Evolutionary conservation across 1,140 invertebrate genomes (phyloP), one percentile per base, ranked within the genome.

Genomic region (Cyrtorhinus lividipennis): DNA sequence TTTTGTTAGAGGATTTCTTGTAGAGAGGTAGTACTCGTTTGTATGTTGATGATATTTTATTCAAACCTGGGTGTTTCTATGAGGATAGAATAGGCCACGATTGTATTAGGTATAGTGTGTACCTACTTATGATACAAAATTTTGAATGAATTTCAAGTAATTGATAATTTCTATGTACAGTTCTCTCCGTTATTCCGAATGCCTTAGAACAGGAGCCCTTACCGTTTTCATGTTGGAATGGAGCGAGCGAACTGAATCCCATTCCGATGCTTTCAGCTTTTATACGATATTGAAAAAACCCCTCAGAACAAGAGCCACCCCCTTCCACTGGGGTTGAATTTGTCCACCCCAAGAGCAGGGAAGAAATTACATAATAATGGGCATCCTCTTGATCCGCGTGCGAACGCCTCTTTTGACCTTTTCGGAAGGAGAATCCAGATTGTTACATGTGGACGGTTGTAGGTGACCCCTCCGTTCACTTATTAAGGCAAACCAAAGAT

Each of bases 331-430:
- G 20, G 48, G n/a, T n/a, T n/a, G 20, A 53, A 53, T 53, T 53
- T 22, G 48, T 53, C 48, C 48, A 53, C 20, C 20, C 48, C 5
- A 38, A 38, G 5, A 38, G n/a, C n/a, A n/a, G n/a, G n/a, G n/a
- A n/a, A n/a, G 15, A 38, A 53, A 10, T 53, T 53, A 53, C 48
- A 53, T 53, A 53, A 53, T 53, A 53, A 15, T 53, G 48, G 48
- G 20, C 48, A 53, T 53, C 48, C 20, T 53, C 48, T 38, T 20
- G 48, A 15, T 53, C 10, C 10, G 3, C 18, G 5, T 12, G 48
- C 5, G 5, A 20, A 53, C 8, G 5, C 3, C 10, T 5, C 10
- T 15, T 53, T 53, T 22, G 48, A 53, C 48, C 48, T 53, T 53
- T 38, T 10, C 8, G 48, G 48, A n/a, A n/a, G n/a, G n/a, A n/a